Conservation (phyloP, 2,113 vertebrate species). For the Microcebus griseorufus region DNA sequence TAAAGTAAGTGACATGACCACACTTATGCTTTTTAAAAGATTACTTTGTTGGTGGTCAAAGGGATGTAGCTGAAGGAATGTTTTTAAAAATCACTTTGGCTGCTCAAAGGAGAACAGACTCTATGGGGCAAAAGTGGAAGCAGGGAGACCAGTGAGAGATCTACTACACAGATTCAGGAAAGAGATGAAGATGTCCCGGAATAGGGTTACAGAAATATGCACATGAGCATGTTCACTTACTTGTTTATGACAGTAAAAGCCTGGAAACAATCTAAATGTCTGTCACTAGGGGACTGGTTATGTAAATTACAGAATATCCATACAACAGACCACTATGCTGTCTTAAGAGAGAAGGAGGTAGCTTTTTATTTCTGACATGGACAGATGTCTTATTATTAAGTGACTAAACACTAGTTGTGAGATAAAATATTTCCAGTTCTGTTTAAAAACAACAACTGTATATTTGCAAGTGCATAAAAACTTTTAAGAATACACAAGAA, state of each 20-base stretch:
- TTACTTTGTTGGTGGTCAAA: not conserved
- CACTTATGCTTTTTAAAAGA: not conserved
- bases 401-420: constrained; percentile 6
- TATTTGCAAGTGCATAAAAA: not conserved
- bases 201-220: not conserved
- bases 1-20: not conserved
- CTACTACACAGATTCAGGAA: not conserved
- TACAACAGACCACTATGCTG: not conserved
- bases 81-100: not conserved
- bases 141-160: not conserved
- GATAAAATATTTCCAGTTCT: not conserved
- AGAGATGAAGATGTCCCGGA: not conserved
- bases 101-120: not conserved
- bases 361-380: constrained; percentile 21
- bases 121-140: not conserved
- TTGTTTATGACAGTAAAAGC: not conserved
- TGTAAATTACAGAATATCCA: constrained; percentile 2
- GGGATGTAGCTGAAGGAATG: no score
- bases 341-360: not conserved
- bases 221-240: not conserved
- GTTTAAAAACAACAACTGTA: not conserved
- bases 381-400: constrained; percentile 17
- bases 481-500: not conserved
- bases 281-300: not conserved
- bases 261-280: not conserved